A percentile compares a stretch with the other conserved stretches of the same genome.
phyloP scores from a whole-genome alignment of 1,140 invertebrate genomes.

The Chironomus striatipennis region DNA sequence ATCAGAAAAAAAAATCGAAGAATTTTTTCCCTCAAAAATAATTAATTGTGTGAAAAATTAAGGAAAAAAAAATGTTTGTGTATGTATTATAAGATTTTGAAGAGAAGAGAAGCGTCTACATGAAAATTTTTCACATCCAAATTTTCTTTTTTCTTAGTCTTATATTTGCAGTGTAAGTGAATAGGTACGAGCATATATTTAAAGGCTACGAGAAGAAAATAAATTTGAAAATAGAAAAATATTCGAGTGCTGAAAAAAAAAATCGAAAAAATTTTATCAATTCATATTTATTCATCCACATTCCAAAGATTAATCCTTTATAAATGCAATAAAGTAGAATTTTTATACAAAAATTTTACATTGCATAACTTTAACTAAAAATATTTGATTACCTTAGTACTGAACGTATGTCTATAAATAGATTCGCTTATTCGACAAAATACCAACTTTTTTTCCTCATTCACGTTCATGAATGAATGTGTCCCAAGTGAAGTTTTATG shows the following conservation, averaged over 20 bases:
- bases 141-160: constrained; percentile 16
- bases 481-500: too few species aligned
- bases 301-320: background rate
- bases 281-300: background rate
- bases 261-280: too few species aligned
- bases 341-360: too few species aligned
- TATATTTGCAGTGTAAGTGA: constrained; percentile 2
- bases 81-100: background rate
- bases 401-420: background rate
- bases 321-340: too few species aligned
- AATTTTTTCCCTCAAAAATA: too few species aligned
- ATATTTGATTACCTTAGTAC: background rate
- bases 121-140: background rate
- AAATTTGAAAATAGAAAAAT: too few species aligned
- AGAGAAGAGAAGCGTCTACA: background rate
- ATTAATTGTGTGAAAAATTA: background rate
- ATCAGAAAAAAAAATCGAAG: too few species aligned
- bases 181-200: background rate
- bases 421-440: constrained; percentile 2
- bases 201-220: too few species aligned
- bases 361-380: background rate
- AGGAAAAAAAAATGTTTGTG: background rate
- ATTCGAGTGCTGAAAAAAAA: too few species aligned
- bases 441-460: background rate
- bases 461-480: background rate